Evolutionary conservation across 2,113 vertebrate genomes (phyloP), one percentile per base, ranked within the genome.

Genomic region (Sardina pilchardus): DNA sequence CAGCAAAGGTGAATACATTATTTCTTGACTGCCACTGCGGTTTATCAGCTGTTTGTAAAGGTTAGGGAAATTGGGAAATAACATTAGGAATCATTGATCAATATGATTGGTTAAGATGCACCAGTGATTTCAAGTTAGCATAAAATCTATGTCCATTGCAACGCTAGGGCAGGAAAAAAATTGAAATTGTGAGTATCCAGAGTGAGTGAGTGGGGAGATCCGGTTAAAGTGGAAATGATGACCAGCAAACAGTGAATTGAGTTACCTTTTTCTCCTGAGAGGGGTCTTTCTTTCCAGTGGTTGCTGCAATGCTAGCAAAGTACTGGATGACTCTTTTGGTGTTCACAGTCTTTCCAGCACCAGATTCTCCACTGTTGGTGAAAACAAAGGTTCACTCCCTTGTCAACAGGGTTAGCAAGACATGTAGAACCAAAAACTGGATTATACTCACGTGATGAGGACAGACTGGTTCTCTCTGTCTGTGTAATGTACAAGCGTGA

Each of bases 321-420:
- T 97, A 97, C 85, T 97, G 96, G 85, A 97, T 97, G 89, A 97
- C 96, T 85, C 96, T 95, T 88, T 97, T 97, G 84, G 96, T 97
- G 92, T 97, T 97, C 59, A 97, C 96, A 6, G 96, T 97, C 94
- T 97, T 97, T 59, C 96, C 96, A 42, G 96, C 96, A 83, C 96
- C 96, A 0, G 96, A 97, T 96, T 97, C 96, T 95, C 96, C 96
- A 0, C 96, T 97, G 88, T n/a, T 0, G 39, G 83, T 59, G 2
- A 91, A 84, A 88, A 0, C 4, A 56, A 39, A 63, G 63, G 39
- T 36, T 16, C 9, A 17, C 47, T 63, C 1, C 21, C 10, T 10
- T 0, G 42, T 59, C 39, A 17, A 75, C 24, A 24, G 45, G 39
- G 26, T 34, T 42, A 59, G 12, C 34, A 83, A 21, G 34, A 6